Conservation (phyloP, 2,888 invertebrate species). For the Polydrusus tereticollis region DNA sequence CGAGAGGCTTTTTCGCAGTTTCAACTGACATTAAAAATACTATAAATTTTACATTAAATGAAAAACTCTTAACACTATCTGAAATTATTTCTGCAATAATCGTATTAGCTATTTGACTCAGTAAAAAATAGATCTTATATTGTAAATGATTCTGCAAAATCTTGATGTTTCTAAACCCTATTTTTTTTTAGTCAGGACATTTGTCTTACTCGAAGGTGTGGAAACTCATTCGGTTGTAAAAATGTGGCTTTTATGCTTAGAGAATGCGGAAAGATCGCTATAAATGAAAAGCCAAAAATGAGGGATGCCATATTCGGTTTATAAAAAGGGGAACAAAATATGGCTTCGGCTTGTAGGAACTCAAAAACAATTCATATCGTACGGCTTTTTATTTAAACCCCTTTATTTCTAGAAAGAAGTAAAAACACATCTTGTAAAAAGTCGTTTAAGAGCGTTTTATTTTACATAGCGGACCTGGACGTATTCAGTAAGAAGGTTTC, state of each 20-base stretch:
- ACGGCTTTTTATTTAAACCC: not conserved
- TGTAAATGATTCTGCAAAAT: too few relatives aligned
- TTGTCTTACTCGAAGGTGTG: not conserved
- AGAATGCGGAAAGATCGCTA: not conserved
- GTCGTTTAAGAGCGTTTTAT: not conserved
- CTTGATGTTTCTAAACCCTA: too few relatives aligned
- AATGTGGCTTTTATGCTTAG: not conserved
- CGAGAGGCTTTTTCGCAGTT: too few relatives aligned
- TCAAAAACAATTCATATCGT: not conserved
- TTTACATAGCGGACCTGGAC: not conserved
- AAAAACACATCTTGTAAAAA: not conserved
- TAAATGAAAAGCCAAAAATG: not conserved
- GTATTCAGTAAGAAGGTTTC: not conserved
- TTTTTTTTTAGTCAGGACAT: not conserved
- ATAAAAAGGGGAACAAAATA: constrained; percentile 9
- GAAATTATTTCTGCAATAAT: too few relatives aligned
- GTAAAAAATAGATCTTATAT: too few relatives aligned
- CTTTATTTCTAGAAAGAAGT: not conserved
- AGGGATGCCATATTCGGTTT: not conserved
- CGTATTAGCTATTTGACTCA: too few relatives aligned
- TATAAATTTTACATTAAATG: too few relatives aligned
- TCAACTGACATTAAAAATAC: too few relatives aligned
- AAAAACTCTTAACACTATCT: too few relatives aligned
- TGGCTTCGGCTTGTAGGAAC: not conserved
- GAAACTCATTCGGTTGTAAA: not conserved